Base-by-base conservation (phyloP, 2,113 vertebrate genomes). In the Daphoenositta chrysoptera region DNA sequence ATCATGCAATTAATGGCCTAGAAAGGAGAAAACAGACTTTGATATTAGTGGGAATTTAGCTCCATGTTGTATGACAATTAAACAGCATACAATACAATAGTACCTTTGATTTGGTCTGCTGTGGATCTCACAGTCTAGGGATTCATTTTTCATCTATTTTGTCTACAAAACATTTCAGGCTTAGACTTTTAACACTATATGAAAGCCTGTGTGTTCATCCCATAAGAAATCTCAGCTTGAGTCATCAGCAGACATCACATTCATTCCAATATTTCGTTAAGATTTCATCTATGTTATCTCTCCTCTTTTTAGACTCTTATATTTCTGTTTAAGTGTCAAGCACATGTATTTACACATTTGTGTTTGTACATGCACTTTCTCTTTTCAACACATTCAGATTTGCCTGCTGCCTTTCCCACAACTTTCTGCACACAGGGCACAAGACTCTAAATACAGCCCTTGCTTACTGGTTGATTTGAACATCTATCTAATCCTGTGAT, bases 331-430 rank as follows among this genome's bases (percentile, higher is more conserved):
- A 66, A 24, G 14, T 31, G 28, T 30, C 18, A 61, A 78, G 10
- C 5, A n/a, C 7, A 4, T 10, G 2, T 31, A 39, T 4, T 6
- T 30, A 40, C 10, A 28, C 11, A 3, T 39, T n/a, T 54, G 7
- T 57, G 26, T 39, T 56, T 54, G 4, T 26, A 14, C 7, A 15
- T 11, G 22, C 7, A 22, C n/a, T 81, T 81, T 69, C 44, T 73
- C 24, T 33, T 11, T 82, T 60, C 9, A 4, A 15, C 23, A 26
- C n/a, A 31, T 54, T 57, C 37, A 54, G 4, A 26, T 78, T 20
- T 33, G 40, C 48, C 39, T 83, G 12, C 33, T 75, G 6, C 8
- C 26, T 85, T 66, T 90, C 26, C 15, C 30, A 21, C 27, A 30
- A 51, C 11, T 28, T 37, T 15, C 7, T n/a, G 10, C 16, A 35